Conservation (phyloP, 1,140 invertebrate genomes). For the Adelges cooleyi region DNA sequence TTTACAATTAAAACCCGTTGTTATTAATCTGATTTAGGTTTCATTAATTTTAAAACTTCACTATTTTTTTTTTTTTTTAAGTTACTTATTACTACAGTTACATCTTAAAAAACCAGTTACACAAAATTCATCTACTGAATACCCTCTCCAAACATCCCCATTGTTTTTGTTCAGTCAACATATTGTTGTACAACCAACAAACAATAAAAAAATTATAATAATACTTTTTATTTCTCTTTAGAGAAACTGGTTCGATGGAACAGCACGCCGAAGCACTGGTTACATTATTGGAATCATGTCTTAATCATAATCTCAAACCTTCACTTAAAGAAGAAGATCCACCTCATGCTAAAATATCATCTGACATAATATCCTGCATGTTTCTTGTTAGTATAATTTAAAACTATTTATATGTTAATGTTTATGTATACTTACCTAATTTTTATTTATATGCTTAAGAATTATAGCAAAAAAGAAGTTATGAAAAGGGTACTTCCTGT, state of each 20-base stretch:
- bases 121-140: too few species aligned
- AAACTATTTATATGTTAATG: neutral
- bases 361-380: slow-evolving; percentile 84
- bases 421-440: too few species aligned
- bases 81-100: slow-evolving; percentile 7
- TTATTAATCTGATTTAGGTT: neutral
- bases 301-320: slow-evolving; percentile 76
- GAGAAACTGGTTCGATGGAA: slow-evolving; percentile 77
- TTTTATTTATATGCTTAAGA: slow-evolving; percentile 42
- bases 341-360: slow-evolving; percentile 89
- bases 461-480: slow-evolving; percentile 75
- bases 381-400: slow-evolving; percentile 59
- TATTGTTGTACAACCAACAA: too few species aligned
- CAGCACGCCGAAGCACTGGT: slow-evolving; percentile 72
- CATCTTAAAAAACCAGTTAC: slow-evolving; percentile 2
- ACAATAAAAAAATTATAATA: too few species aligned
- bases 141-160: too few species aligned
- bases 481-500: slow-evolving; percentile 82
- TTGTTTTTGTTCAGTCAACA: too few species aligned
- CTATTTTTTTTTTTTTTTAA: neutral
- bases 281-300: slow-evolving; percentile 68
- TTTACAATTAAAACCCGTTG: slow-evolving; percentile 35
- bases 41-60: neutral
- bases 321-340: slow-evolving; percentile 70
- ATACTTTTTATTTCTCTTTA: slow-evolving; percentile 37